phyloP scores from a whole-genome alignment of 2,888 invertebrate genomes.

The Phrixothrix hirtus region DNA sequence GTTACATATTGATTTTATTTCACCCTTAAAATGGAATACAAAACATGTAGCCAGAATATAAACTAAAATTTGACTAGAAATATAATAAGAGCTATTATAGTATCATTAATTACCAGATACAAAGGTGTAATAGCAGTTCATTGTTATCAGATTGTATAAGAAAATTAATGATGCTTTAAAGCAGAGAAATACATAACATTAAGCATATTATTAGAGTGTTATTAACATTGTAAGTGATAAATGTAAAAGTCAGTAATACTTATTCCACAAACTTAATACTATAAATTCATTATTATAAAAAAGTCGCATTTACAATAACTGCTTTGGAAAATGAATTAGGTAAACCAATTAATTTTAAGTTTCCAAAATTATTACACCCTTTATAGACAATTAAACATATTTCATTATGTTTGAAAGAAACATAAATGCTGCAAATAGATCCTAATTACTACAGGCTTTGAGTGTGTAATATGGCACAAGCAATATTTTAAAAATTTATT shows the following conservation, averaged over 20 bases:
- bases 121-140: constrained; percentile 3
- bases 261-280: constrained; percentile 23
- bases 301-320: constrained; percentile 6
- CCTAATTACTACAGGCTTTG: constrained; percentile 25
- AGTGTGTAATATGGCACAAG: constrained; percentile 24
- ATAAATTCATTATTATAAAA: constrained; percentile 14
- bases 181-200: constrained; percentile 31
- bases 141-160: constrained; percentile 16
- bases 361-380: no score
- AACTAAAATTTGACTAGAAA: constrained; percentile 38
- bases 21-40: constrained; percentile 48
- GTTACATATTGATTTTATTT: constrained; percentile 47
- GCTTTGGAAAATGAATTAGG: constrained; percentile 6
- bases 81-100: constrained; percentile 25
- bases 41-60: constrained; percentile 35
- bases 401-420: no score
- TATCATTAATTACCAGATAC: constrained; percentile 18
- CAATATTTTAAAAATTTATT: constrained; percentile 20
- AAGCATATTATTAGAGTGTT: constrained; percentile 30
- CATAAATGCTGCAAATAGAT: no score
- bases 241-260: constrained; percentile 26
- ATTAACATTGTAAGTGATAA: constrained; percentile 26
- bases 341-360: no score
- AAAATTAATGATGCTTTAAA: constrained; percentile 22
- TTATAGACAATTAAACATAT: no score